Base-by-base conservation (phyloP, 1,140 invertebrate species). In the Tetramorium parvispinum region DNA sequence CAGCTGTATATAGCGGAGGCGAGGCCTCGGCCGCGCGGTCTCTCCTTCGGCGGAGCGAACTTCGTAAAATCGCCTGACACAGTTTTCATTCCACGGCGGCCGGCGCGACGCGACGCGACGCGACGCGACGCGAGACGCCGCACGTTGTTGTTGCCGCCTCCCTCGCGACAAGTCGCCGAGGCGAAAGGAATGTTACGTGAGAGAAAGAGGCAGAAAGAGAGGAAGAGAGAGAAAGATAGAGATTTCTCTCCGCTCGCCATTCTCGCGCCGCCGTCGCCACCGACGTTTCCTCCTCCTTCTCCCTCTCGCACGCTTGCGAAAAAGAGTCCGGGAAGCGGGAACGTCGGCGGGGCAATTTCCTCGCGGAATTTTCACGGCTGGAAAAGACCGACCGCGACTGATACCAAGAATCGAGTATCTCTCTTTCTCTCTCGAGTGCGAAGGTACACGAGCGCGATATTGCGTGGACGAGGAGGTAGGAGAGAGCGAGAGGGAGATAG, bases 171-270 rank as follows among this genome's bases (percentile, higher is more conserved):
- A 85, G 53, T 76, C 88, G 76, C 61, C 70, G 76, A 89, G 88
- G 91, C 89, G 91, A 93, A 93, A 93, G 92, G 92, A 93, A 93
- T 92, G 91, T 93, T 93, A 92, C 90, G 90, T 88, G 88, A 87
- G 78, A 83, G 68, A 86, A 7, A 57, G 65, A 68, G 40, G 11
- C 18, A 13, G 40, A 24, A 0, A 16, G 65, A 27, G 40, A 21
- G 10, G 2, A 10, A 40, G 37, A 43, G 37, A 43, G 65, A 24
- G 55, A 57, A 1, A 10, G 21, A 59, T 3, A 73, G 55, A 49
- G 61, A 76, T 43, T 32, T 32, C 32, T 32, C 55, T 6, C 40
- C 21, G 21, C 21, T 77, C 27, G 27, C 55, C 77, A n/a, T 53
- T 68, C 21, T 24, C 46, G 63, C 43, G 32, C 46, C 59, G 18